Percentiles rank a stretch among this genome's conserved stretches.
Conservation (phyloP, 1,140 invertebrate genomes). For the Latrodectus geometricus region DNA sequence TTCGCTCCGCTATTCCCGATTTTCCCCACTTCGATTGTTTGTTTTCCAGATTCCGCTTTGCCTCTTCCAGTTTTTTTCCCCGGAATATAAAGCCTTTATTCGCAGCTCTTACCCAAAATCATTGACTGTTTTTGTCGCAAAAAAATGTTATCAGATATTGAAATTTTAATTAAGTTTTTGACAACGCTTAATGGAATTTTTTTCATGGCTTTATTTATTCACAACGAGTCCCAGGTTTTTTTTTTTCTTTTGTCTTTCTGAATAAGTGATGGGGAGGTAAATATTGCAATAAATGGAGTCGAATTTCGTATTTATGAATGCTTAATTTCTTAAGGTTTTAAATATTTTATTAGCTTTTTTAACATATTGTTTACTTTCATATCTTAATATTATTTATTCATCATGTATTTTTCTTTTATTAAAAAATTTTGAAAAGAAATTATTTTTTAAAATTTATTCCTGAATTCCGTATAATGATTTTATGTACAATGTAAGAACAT, state of each 20-base stretch:
- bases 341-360: background rate
- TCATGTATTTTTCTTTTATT: background rate
- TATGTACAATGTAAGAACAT: no score
- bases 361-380: background rate
- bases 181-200: background rate
- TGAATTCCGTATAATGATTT: no score
- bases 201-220: background rate
- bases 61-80: background rate
- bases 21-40: background rate
- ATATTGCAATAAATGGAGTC: background rate
- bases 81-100: background rate
- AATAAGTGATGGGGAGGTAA: background rate
- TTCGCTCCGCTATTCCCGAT: background rate
- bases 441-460: no score
- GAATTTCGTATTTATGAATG: background rate
- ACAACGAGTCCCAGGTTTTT: background rate
- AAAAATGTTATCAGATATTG: background rate
- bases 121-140: background rate
- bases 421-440: no score
- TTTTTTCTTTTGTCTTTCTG: background rate
- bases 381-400: background rate
- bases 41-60: background rate
- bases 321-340: background rate
- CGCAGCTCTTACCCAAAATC: background rate
- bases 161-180: constrained; percentile 1